Percentiles rank a stretch among this genome's conserved stretches.
Evolutionary conservation across 2,888 invertebrate genomes (phyloP).

Genomic region (Entomobrya multifasciata): DNA sequence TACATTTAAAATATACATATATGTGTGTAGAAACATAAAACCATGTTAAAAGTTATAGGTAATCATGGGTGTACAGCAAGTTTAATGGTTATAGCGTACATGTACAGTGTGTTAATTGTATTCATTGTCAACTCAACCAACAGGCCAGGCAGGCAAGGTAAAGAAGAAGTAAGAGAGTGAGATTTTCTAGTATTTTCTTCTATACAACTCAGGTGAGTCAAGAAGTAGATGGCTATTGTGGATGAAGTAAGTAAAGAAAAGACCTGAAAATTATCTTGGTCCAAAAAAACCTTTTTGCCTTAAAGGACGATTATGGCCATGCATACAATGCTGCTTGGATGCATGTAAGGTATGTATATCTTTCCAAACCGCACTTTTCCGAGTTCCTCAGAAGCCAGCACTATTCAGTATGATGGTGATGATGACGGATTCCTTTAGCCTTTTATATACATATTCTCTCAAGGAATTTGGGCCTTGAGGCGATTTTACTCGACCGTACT

Average conservation of each 20-base stretch:
- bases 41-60: slow-evolving; percentile 8
- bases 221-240: neutral
- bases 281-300: slow-evolving; percentile 2
- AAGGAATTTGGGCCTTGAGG: slow-evolving; percentile 72
- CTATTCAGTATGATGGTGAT: neutral
- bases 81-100: slow-evolving; percentile 43
- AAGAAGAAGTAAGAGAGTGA: slow-evolving; percentile 9
- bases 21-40: neutral
- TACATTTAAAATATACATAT: neutral
- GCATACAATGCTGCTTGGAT: neutral
- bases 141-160: neutral
- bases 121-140: slow-evolving; percentile 19
- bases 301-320: slow-evolving; percentile 31
- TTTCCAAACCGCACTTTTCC: slow-evolving; percentile 49
- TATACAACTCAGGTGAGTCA: neutral
- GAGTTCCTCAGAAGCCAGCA: slow-evolving; percentile 73
- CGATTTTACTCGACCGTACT: slow-evolving; percentile 45
- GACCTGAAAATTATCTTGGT: too few species aligned
- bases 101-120: slow-evolving; percentile 41
- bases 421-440: slow-evolving; percentile 31
- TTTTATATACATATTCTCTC: slow-evolving; percentile 43
- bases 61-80: slow-evolving; percentile 30
- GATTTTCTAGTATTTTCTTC: slow-evolving; percentile 38
- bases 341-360: neutral
- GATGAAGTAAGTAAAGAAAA: slow-evolving; percentile 8